Evolutionary conservation across 2,113 vertebrate genomes (phyloP), one percentile per base, ranked within the genome.

Genomic region (Dasyprocta punctata): DNA sequence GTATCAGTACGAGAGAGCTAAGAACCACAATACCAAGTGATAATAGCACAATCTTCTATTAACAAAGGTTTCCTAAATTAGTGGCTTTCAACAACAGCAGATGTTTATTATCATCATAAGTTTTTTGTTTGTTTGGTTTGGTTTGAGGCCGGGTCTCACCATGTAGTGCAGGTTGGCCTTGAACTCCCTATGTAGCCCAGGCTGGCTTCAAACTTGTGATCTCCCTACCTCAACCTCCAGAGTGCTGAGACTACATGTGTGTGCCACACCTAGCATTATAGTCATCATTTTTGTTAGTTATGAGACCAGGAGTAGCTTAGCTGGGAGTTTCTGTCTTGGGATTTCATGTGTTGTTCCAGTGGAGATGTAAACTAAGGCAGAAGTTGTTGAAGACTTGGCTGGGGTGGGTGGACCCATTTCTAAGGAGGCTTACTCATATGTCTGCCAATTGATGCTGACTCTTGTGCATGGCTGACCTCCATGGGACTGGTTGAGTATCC

Each of bases 401-500:
- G 61, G 38, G 61, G 26, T 14, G 12, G 44, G 65, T 41, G 54
- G 7, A 13, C 30, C 20, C 22, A 3, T 81, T 71, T 86, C 56
- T 38, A 33, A 86, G n/a, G 16, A 10, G 33, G 13, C 28, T 81
- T 71, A 28, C 24, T 87, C 56, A 26, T 1, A 20, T 3, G 67
- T 10, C 26, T 38, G 44, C 58, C 67, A 38, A 5, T 30, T 33
- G 13, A n/a, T 47, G 54, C 38, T 16, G 58, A 44, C 17, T 73
- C 8, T 58, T 78, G 67, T 30, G 69, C 47, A 58, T 16, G 33
- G 14, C 11, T 12, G 47, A 65, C 26, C 38, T 90, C 54, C 7
- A 1, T 0, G 0, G 56, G 20, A 38, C 77, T 54, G 13, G 36
- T 52, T 52, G 58, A 71, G 80, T 4, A 2, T 54, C 52, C 36